Evolutionary conservation across 2,888 invertebrate species (phyloP).

Genomic region (Lepidochrysops patricia): DNA sequence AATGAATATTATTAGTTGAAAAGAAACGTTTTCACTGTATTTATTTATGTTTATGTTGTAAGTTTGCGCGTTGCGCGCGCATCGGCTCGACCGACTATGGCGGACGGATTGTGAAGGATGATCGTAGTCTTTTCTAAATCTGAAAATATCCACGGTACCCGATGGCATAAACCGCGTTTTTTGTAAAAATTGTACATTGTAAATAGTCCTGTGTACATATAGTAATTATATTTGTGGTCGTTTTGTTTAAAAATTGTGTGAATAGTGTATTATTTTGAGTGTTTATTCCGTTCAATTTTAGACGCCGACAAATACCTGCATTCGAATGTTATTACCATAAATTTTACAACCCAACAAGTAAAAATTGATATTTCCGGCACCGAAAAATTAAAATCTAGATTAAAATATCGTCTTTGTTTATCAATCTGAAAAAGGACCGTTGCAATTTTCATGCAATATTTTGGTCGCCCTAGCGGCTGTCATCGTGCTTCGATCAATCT

Average conservation of each 20-base stretch:
- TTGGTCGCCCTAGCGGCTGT: slow-evolving; percentile 68
- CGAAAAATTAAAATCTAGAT: slow-evolving; percentile 35
- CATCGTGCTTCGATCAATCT: slow-evolving; percentile 60
- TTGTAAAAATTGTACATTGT: slow-evolving; percentile 81
- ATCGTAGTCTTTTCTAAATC: slow-evolving; percentile 72
- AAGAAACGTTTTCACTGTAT: slow-evolving; percentile 31
- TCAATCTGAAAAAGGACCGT: slow-evolving; percentile 70
- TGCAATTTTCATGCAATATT: slow-evolving; percentile 70
- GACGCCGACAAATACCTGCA: slow-evolving; percentile 73
- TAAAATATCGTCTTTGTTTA: slow-evolving; percentile 68
- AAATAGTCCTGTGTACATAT: slow-evolving; percentile 83
- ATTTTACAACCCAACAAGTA: slow-evolving; percentile 46
- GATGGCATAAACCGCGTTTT: slow-evolving; percentile 79
- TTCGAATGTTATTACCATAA: slow-evolving; percentile 61
- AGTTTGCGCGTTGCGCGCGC: slow-evolving; percentile 74
- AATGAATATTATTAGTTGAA: slow-evolving; percentile 14
- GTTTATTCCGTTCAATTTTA: slow-evolving; percentile 75
- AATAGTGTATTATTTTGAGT: slow-evolving; percentile 76
- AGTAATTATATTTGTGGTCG: slow-evolving; percentile 80
- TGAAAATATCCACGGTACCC: slow-evolving; percentile 77
- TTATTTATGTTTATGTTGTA: slow-evolving; percentile 65
- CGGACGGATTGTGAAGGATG: slow-evolving; percentile 72
- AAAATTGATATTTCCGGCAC: slow-evolving; percentile 34
- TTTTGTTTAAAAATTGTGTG: slow-evolving; percentile 76
- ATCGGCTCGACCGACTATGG: slow-evolving; percentile 71